These are phyloP conservation scores for Sebastes matsubarae DNA, from an alignment of 2,797 vertebrate species.

Conservation along the genomic window DNA sequence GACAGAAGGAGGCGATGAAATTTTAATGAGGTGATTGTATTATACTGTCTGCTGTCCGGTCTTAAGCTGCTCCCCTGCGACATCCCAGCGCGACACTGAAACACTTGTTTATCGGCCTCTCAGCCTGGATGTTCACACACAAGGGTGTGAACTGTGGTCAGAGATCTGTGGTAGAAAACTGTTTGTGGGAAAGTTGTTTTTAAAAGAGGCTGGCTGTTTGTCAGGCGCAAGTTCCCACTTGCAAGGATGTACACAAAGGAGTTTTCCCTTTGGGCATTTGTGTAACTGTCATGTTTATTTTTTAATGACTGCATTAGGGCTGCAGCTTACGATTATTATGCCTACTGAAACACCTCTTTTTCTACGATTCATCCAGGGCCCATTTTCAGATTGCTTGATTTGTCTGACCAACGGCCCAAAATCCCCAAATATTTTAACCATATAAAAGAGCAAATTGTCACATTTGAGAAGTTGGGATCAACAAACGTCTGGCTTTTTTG, in stretches of 20 bases:
- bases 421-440: not conserved
- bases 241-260: not conserved
- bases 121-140: conserved; percentile 19
- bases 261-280: conserved; percentile 13
- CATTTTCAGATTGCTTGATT: not conserved
- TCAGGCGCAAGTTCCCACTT: conserved; percentile 18
- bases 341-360: not conserved
- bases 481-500: not conserved
- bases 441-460: not conserved
- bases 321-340: not conserved
- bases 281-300: conserved; percentile 3
- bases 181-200: conserved; percentile 18
- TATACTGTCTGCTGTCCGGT: conserved; percentile 44
- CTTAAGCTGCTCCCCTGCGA: conserved; percentile 49
- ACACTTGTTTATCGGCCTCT: conserved; percentile 50
- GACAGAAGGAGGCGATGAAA: conserved; percentile 61
- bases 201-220: not conserved
- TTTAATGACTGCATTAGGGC: not conserved
- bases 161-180: not conserved
- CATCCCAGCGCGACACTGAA: conserved; percentile 4
- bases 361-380: not conserved
- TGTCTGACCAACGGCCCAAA: not conserved
- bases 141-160: conserved; percentile 18
- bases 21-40: conserved; percentile 69
- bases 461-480: not conserved